Evolutionary conservation across 2,113 vertebrate species (phyloP), one percentile per base, ranked within the genome.

Genomic region (Genyomyrus donnyi): DNA sequence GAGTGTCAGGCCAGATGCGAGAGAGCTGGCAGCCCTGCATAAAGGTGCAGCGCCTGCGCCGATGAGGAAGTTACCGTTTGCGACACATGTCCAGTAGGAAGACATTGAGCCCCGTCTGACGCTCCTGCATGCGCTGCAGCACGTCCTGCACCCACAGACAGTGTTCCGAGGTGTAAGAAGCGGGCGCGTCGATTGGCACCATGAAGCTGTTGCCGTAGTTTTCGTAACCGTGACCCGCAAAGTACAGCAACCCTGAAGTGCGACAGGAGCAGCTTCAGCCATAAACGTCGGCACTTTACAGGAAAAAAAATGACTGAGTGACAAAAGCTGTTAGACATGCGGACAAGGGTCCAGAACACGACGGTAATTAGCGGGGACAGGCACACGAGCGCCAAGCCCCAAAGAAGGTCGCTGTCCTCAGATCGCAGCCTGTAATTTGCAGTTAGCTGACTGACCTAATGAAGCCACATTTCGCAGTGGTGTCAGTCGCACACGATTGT

Each of bases 181-280:
- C 92, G 0, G 97, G 97, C 0, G 96, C 97, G 0, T 98, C 97
- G 0, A 96, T 96, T 84, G 97, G 97, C 86, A 98, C 96, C 97
- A 98, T 97, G 93, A 97, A 98, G 92, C 97, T 98, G 95, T 97
- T 97, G 70, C 97, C 97, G 0, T 95, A 98, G 77, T 98, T 97
- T 91, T 98, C 97, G 19, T 97, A 97, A 89, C 97, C 97, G 0
- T 98, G 97, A 50, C 97, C 97, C 0, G 97, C 97, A 0, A 96
- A 98, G 93, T 97, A 98, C 21, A 98, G 95, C 92, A 98, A 92
- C 87, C 97, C 97, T 98, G 93, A 5, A 13, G 0, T 13, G 89
- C 9, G 24, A 62, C 27, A 91, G 45, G 35, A 46, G 45, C n/a
- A 87, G 46, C 85, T 19, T 77, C 35, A 39, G 70, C 5, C 31